phyloP scores from a whole-genome alignment of 1,140 invertebrate genomes.

The Hermetia illucens region DNA sequence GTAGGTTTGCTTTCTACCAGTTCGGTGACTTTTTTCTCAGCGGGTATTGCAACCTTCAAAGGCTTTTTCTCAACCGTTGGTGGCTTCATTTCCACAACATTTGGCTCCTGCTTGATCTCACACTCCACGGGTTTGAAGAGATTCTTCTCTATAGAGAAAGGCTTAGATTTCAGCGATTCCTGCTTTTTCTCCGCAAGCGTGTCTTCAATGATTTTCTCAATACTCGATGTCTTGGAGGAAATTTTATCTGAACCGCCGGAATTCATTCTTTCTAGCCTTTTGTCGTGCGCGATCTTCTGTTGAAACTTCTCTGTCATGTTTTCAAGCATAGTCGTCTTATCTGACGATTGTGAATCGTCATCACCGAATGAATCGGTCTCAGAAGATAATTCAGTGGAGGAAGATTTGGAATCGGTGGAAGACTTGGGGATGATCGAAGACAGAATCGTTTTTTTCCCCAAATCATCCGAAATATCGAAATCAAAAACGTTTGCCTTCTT shows the following conservation, averaged over 20 bases:
- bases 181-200: conserved; percentile 10
- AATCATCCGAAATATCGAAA: conserved; percentile 1
- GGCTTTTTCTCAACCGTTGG: conserved; percentile 9
- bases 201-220: conserved; percentile 14
- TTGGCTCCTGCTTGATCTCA: no score
- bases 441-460: conserved; percentile 12
- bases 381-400: conserved; percentile 22
- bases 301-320: conserved; percentile 13
- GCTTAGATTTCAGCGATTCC: conserved; percentile 14
- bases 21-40: no score
- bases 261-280: conserved; percentile 2
- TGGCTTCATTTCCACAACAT: no score
- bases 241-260: neutral
- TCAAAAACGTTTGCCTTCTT: conserved; percentile 10
- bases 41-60: conserved; percentile 9
- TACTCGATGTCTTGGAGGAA: conserved; percentile 1
- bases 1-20: no score
- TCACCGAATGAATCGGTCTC: conserved; percentile 25
- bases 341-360: conserved; percentile 28
- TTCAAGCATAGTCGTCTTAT: conserved; percentile 14
- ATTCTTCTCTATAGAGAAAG: conserved; percentile 11
- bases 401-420: conserved; percentile 10
- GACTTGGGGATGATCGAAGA: conserved; percentile 6
- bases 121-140: conserved; percentile 10
- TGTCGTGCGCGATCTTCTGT: conserved; percentile 10